Conservation (phyloP, 2,797 vertebrate genomes). For the Pipistrellus nathusii region DNA sequence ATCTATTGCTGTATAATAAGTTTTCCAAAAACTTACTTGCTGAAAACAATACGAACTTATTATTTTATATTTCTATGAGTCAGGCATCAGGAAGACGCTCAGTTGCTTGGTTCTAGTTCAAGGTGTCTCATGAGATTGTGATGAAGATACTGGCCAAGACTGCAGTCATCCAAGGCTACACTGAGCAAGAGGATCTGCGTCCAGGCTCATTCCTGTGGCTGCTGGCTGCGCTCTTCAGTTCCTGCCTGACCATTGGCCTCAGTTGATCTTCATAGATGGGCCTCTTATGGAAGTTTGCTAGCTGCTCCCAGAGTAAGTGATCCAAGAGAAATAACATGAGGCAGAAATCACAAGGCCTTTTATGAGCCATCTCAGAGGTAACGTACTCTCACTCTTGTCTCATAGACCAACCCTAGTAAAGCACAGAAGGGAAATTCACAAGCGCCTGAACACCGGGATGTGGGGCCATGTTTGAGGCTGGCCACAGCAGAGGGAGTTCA, state of each 20-base stretch:
- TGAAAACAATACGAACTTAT: not conserved
- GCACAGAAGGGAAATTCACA: not conserved
- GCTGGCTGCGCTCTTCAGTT: not conserved
- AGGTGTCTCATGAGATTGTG: not conserved
- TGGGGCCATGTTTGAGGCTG: no score
- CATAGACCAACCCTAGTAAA: not conserved
- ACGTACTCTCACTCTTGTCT: not conserved
- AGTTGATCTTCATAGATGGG: not conserved
- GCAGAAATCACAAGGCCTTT: not conserved
- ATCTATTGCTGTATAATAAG: not conserved
- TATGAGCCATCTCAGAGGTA: not conserved
- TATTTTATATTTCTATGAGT: not conserved
- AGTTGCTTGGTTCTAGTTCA: not conserved
- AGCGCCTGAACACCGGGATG: fast-evolving
- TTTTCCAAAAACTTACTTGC: not conserved
- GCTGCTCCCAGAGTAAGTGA: not conserved
- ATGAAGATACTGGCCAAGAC: not conserved
- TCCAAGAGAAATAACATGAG: not conserved
- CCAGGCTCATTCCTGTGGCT: not conserved
- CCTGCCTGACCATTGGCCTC: not conserved
- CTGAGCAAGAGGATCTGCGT: not conserved
- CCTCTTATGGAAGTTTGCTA: not conserved
- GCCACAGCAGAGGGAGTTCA: not conserved
- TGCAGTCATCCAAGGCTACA: not conserved
- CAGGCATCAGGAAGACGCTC: not conserved